phyloP scores from a whole-genome alignment of 2,888 invertebrate genomes.

The Hetaerina titia region DNA sequence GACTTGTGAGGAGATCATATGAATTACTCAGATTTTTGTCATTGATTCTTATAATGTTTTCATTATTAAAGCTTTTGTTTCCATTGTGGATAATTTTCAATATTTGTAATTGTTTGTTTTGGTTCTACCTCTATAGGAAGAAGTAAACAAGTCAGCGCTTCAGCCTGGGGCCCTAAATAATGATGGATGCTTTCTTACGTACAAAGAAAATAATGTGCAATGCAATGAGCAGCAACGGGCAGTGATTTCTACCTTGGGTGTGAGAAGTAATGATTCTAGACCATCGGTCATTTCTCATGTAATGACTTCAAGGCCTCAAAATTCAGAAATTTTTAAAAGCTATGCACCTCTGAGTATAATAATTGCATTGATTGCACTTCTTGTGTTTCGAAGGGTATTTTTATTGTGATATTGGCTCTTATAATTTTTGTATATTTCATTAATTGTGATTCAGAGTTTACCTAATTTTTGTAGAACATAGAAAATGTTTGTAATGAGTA shows the following conservation, averaged over 20 bases:
- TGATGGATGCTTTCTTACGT: background rate
- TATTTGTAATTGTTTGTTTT: too few relatives aligned
- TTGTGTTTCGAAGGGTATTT: slow-evolving; percentile 60
- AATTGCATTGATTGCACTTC: slow-evolving; percentile 28
- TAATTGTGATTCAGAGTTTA: background rate
- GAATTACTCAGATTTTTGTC: too few relatives aligned
- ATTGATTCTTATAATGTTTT: too few relatives aligned
- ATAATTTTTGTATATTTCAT: background rate
- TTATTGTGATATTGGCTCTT: background rate
- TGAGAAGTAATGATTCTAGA: background rate
- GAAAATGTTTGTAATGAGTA: background rate
- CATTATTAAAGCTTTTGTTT: too few relatives aligned
- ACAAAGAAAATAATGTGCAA: background rate
- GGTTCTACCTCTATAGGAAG: background rate
- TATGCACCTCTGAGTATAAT: slow-evolving; percentile 42
- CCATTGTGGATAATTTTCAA: too few relatives aligned
- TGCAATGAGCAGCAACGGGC: background rate
- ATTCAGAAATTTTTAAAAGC: slow-evolving; percentile 43
- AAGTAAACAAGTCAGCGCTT: background rate
- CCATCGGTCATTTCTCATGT: background rate
- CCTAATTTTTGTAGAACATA: background rate
- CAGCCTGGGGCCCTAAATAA: background rate
- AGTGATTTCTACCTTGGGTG: background rate
- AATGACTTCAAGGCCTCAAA: background rate
- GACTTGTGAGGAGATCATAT: too few relatives aligned